These are phyloP conservation scores for Pseudococcus longispinus DNA, from an alignment of 2,888 invertebrate genomes.

Conservation along the genomic window DNA sequence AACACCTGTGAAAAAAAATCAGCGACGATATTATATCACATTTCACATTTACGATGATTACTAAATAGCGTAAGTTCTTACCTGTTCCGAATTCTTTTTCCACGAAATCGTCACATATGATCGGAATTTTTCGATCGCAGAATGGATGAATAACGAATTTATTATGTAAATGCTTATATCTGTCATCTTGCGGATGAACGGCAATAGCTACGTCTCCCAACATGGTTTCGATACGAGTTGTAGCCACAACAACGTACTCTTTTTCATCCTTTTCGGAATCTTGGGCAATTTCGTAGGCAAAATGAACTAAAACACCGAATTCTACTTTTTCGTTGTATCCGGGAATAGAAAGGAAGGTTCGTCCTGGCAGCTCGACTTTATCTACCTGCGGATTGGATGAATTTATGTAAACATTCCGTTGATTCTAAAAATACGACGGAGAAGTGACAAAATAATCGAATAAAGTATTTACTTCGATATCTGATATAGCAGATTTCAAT, in stretches of 20 bases:
- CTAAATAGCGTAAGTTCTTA: constrained; percentile 61
- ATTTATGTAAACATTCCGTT: too few species aligned
- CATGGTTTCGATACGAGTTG: constrained; percentile 98
- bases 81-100: constrained; percentile 96
- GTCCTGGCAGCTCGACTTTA: constrained; percentile 85
- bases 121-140: constrained; percentile 79
- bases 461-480: constrained; percentile 79
- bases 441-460: neutral
- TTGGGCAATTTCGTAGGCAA: constrained; percentile 85
- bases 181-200: constrained; percentile 90
- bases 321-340: constrained; percentile 90
- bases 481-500: constrained; percentile 96
- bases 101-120: constrained; percentile 92
- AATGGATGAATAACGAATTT: constrained; percentile 89
- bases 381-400: constrained; percentile 72
- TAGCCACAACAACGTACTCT: constrained; percentile 91
- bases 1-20: constrained; percentile 71
- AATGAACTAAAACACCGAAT: constrained; percentile 90
- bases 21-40: neutral
- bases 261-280: constrained; percentile 61
- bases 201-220: constrained; percentile 96
- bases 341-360: constrained; percentile 86
- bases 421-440: neutral
- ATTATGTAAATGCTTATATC: constrained; percentile 85
- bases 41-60: neutral